Conservation (phyloP, 2,888 invertebrate genomes). For the Phengaris arion region DNA sequence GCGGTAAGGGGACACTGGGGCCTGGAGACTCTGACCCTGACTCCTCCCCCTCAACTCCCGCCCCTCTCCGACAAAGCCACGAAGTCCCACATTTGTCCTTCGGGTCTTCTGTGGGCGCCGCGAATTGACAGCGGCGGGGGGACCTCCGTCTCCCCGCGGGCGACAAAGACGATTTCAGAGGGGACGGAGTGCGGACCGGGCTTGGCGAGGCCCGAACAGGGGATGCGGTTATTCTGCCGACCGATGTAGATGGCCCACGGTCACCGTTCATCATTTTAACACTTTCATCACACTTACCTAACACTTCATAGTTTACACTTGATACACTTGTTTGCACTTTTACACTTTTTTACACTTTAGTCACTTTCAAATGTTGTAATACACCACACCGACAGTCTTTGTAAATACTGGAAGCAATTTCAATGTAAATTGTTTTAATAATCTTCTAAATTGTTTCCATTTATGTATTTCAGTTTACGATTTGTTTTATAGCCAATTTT, state of each 20-base stretch:
- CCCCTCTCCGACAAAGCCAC: conserved; percentile 72
- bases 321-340: neutral
- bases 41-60: conserved; percentile 66
- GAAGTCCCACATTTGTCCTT: conserved; percentile 71
- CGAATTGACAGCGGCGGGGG: conserved; percentile 69
- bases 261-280: conserved; percentile 68
- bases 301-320: conserved; percentile 1
- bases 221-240: conserved; percentile 50
- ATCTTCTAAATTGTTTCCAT: neutral
- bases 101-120: conserved; percentile 63
- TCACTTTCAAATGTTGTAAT: neutral
- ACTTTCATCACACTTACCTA: conserved; percentile 30
- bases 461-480: neutral
- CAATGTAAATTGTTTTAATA: neutral
- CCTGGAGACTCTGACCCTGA: conserved; percentile 62
- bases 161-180: conserved; percentile 65
- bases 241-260: conserved; percentile 60
- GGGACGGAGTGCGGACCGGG: conserved; percentile 65
- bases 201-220: conserved; percentile 66
- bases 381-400: neutral
- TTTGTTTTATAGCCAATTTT: neutral
- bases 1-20: conserved; percentile 59
- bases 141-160: conserved; percentile 57
- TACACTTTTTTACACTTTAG: neutral
- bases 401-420: neutral